Conservation (phyloP, 2,113 vertebrate genomes). For the Malurus alboscapulatus region DNA sequence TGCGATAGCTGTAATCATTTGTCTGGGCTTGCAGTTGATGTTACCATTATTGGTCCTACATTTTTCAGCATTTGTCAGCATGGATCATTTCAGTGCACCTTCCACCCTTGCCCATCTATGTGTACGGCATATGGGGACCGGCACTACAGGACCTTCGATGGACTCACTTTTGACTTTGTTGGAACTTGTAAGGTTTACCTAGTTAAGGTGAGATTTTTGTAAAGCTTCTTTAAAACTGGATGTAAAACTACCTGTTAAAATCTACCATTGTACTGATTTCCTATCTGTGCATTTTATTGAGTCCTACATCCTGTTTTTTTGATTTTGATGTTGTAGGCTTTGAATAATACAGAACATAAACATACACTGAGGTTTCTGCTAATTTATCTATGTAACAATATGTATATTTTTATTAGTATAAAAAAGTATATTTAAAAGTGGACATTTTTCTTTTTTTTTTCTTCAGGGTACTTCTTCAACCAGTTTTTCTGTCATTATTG, state of each 20-base stretch:
- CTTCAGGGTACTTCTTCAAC: constrained; percentile 80
- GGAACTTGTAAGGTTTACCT: constrained; percentile 90
- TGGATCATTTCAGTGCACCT: constrained; percentile 88
- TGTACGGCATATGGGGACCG: constrained; percentile 91
- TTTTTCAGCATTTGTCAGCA: constrained; percentile 87
- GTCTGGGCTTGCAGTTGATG: background rate
- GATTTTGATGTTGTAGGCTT: background rate
- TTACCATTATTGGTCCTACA: background rate
- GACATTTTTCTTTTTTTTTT: background rate
- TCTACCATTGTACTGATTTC: background rate
- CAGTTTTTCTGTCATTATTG: constrained; percentile 80
- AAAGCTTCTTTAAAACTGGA: background rate
- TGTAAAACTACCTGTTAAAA: background rate
- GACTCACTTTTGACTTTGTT: constrained; percentile 89
- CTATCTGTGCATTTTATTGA: background rate
- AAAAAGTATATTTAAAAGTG: background rate
- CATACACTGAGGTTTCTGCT: background rate
- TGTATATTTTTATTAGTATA: background rate
- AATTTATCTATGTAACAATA: background rate
- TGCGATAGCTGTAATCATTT: background rate
- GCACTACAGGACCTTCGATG: constrained; percentile 93
- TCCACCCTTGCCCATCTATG: constrained; percentile 91
- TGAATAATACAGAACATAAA: background rate
- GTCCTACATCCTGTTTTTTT: background rate
- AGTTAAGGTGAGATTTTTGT: constrained; percentile 82